phyloP scores from a whole-genome alignment of 2,888 invertebrate species.

The Dynastes grantii region DNA sequence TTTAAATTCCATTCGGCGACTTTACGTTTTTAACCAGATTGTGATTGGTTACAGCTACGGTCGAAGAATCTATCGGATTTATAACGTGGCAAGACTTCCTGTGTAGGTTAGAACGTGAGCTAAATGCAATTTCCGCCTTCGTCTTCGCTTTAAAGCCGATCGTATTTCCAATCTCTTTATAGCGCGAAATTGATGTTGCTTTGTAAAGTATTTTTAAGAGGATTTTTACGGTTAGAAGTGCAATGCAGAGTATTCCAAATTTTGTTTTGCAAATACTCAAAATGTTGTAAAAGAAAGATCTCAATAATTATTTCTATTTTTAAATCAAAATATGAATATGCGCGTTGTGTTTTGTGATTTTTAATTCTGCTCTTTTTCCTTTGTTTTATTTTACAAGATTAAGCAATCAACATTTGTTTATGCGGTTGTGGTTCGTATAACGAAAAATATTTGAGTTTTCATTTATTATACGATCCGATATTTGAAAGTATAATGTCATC shows the following conservation, averaged over 20 bases:
- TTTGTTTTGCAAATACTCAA: too few species aligned
- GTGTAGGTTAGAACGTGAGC: constrained; percentile 60
- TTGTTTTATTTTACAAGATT: too few species aligned
- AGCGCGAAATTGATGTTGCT: not conserved
- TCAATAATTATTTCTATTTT: too few species aligned
- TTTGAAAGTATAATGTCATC: constrained; percentile 42
- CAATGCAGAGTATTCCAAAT: not conserved
- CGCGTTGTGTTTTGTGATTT: too few species aligned
- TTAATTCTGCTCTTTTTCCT: too few species aligned
- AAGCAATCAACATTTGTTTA: not conserved
- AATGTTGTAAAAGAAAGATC: too few species aligned
- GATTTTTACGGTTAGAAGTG: not conserved
- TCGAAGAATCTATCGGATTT: constrained; percentile 34
- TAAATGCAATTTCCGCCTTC: constrained; percentile 63
- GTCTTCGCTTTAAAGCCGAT: constrained; percentile 59
- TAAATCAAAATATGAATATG: too few species aligned
- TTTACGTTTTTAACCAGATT: constrained; percentile 16
- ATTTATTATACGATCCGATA: constrained; percentile 4
- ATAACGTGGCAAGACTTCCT: constrained; percentile 58
- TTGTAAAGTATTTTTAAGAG: constrained; percentile 6
- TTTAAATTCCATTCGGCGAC: constrained; percentile 13
- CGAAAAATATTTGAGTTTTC: not conserved
- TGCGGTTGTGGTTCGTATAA: not conserved
- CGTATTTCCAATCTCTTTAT: constrained; percentile 33
- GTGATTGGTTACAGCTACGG: constrained; percentile 40